Evolutionary conservation across 64 coral and sea anemone species (phyloP), one percentile per base, ranked within the genome.

Genomic region (Catalaphyllia jardinei): DNA sequence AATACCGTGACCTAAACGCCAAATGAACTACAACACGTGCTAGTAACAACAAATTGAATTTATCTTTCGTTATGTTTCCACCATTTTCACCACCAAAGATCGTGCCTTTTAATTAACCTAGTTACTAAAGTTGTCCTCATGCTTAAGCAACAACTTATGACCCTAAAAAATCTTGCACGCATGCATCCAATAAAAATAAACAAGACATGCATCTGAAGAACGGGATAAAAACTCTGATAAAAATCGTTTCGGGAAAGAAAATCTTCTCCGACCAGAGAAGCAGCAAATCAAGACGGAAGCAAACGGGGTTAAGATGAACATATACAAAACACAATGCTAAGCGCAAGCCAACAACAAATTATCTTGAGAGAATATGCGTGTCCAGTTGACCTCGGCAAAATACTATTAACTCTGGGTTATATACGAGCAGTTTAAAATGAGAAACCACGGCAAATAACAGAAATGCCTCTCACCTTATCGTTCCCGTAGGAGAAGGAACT

Each of bases 401-500:
- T 65, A 65, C 24, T 24, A 3, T n/a, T 24, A 18, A 8, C 62
- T 65, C 20, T 22, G 1, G 62, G 18, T 22, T 22, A 62, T 22
- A 62, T 24, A 60, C 77, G 18, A 57, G 10, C 14, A 28, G 15
- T 28, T 18, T 25, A 82, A 33, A 62, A 83, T 67, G 11, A 49
- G 20, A 67, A 83, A 67, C 63, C 33, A 61, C 61, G 33, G 20
- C 60, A 22, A 46, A 25, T 61, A 67, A 67, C 22, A 46, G 42
- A 83, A 49, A 24, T 31, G 19, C 10, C 22, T 31, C 60, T 4
- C 62, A 98, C 96, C 96, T 98, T 90, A 98, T 98, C 11, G 96
- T 98, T 49, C 88, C 87, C 49, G 96, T 98, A 73, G 96, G 96
- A 27, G 96, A 98, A 67, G 96, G 96, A 76, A 98, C 46, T 50